Percentiles rank a stretch among this genome's conserved stretches.
phyloP scores from a whole-genome alignment of 2,797 vertebrate genomes.

The Ataeniobius toweri region DNA sequence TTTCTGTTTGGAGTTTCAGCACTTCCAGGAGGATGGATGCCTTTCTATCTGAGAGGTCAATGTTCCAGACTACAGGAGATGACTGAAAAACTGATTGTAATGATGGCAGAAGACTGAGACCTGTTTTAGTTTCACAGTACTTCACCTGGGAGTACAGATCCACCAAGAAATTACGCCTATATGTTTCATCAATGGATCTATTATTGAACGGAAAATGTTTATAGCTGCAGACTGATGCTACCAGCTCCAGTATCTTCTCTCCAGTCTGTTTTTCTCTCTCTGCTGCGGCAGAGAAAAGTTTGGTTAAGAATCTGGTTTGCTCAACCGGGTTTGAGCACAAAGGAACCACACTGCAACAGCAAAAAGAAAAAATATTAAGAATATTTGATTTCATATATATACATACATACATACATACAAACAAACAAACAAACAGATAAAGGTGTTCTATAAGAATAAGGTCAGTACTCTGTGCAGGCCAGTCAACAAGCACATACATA shows the following conservation, averaged over 20 bases:
- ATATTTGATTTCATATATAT: too few relatives aligned
- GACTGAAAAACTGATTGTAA: constrained; percentile 22
- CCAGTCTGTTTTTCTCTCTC: constrained; percentile 8
- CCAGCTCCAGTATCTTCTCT: constrained; percentile 7
- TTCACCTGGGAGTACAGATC: neutral
- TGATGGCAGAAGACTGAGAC: constrained; percentile 10
- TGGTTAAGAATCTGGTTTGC: neutral
- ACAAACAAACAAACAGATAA: too few relatives aligned
- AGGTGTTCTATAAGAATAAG: too few relatives aligned
- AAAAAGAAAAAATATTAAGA: neutral
- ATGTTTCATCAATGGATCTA: neutral
- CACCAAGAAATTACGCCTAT: neutral
- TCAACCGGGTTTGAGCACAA: neutral
- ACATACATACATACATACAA: too few relatives aligned
- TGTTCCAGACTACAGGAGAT: constrained; percentile 28
- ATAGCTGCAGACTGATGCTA: neutral
- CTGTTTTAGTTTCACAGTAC: neutral
- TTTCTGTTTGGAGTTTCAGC: neutral
- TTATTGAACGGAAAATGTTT: neutral
- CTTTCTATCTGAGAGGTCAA: neutral
- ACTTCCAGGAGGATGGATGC: constrained; percentile 4
- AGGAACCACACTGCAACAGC: neutral
- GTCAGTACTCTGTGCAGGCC: too few relatives aligned
- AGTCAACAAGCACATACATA: too few relatives aligned
- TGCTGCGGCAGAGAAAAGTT: constrained; percentile 18